Evolutionary conservation across 2,797 vertebrate genomes (phyloP), one percentile per base, ranked within the genome.

Genomic region (Lithobates sylvaticus): DNA sequence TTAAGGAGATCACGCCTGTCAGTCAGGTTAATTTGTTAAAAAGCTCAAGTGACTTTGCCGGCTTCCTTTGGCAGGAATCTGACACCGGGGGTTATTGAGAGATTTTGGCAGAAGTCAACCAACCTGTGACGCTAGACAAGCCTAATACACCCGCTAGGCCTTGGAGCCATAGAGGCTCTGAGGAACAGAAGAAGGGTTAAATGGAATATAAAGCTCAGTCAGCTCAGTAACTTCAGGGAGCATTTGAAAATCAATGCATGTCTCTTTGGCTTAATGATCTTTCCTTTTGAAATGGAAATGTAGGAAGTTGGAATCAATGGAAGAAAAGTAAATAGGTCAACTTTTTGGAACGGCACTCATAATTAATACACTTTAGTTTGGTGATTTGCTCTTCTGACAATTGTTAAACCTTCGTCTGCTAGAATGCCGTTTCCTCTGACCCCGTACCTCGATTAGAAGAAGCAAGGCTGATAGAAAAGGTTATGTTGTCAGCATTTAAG

Each of bases 141-240:
- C 23, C 23, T 79, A 39, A 75, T 74, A 18, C 34, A 42, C 29
- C 29, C 29, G 26, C 15, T 39, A 73, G 34, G 0, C 18, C 47
- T 71, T 13, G n/a, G 15, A 27, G 23, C 42, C 23, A 16, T 79
- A 12, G 5, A 88, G 89, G 89, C 26, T 67, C 13, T 29, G n/a
- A 29, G 65, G 65, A 91, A 91, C 91, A 94, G 91, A 88, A 89
- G 39, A 88, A 87, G 91, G 90, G 91, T 93, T 92, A 93, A 92
- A 89, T 89, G 90, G 80, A 85, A 90, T 90, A 90, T 90, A 84
- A 88, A 89, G 44, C 91, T 88, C 88, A 77, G 90, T 87, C 89
- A 81, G 21, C n/a, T n/a, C 68, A 86, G 47, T 77, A 88, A 90
- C 88, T 54, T 82, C 88, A 87, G 86, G 88, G 89, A 90, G 68